Evolutionary conservation across 2,797 vertebrate species (phyloP).

Genomic region (Octomys mimax): DNA sequence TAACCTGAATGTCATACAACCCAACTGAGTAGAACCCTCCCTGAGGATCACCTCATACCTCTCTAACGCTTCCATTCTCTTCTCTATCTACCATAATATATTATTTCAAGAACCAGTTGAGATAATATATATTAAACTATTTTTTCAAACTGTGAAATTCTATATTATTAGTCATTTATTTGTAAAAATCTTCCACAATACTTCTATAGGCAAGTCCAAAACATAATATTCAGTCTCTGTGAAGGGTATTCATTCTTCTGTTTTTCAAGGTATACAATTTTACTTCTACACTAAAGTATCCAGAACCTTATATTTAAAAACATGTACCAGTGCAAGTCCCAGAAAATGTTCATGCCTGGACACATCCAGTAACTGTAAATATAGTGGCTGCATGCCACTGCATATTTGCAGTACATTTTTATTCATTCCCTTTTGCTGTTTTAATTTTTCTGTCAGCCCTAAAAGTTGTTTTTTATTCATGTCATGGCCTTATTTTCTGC

Average conservation of each 20-base stretch:
- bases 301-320: conserved; percentile 7
- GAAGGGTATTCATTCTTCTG: background rate
- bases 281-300: conserved; percentile 4
- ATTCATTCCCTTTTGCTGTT: conserved; percentile 39
- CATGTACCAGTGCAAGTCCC: background rate
- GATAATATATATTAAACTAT: background rate
- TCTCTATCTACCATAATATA: background rate
- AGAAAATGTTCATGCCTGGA: conserved; percentile 15
- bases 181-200: conserved; percentile 18
- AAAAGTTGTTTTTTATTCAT: conserved; percentile 71
- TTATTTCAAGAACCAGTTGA: conserved; percentile 22
- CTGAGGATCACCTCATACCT: background rate
- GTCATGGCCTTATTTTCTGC: conserved; percentile 71
- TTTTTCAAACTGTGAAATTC: conserved; percentile 24
- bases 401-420: conserved; percentile 56
- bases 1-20: background rate
- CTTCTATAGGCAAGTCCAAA: conserved; percentile 22
- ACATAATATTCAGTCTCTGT: background rate
- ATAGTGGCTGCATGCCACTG: background rate
- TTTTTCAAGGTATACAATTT: background rate
- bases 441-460: conserved; percentile 66
- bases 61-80: background rate
- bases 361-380: background rate
- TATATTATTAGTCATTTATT: background rate
- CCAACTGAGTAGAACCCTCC: background rate